phyloP scores from a whole-genome alignment of 2,888 invertebrate species.

The Drosophila formosana region DNA sequence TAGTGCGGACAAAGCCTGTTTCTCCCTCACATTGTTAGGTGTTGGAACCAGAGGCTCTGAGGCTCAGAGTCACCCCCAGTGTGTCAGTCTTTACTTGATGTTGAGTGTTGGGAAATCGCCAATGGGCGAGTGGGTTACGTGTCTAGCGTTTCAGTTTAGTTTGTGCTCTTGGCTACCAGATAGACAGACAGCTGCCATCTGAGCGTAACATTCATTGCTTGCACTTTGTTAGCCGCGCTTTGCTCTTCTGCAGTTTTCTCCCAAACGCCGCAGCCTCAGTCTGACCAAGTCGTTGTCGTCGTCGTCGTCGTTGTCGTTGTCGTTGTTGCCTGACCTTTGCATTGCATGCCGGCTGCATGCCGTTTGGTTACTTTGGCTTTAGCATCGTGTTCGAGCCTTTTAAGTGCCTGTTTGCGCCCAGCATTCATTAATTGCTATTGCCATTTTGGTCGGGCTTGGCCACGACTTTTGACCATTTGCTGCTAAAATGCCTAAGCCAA shows the following conservation, averaged over 20 bases:
- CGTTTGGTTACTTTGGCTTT: slow-evolving; percentile 34
- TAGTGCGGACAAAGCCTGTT: not conserved
- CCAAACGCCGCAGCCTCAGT: slow-evolving; percentile 35
- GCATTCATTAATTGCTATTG: slow-evolving; percentile 72
- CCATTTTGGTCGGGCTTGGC: slow-evolving; percentile 61
- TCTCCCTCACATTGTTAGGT: not conserved
- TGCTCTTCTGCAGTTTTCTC: slow-evolving; percentile 23
- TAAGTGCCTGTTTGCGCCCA: slow-evolving; percentile 51
- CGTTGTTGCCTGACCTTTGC: slow-evolving; percentile 59
- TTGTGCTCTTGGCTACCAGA: slow-evolving; percentile 26
- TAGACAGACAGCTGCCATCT: slow-evolving; percentile 69
- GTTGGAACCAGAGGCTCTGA: slow-evolving; percentile 18
- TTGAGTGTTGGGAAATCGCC: slow-evolving; percentile 59
- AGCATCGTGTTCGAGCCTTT: slow-evolving; percentile 59
- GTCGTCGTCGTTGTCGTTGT: slow-evolving; percentile 20
- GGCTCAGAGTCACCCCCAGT: slow-evolving; percentile 1
- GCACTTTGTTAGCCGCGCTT: slow-evolving; percentile 37
- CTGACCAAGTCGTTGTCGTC: slow-evolving; percentile 30
- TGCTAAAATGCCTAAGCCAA: slow-evolving; percentile 33
- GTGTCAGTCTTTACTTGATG: slow-evolving; percentile 11
- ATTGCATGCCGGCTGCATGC: slow-evolving; percentile 56
- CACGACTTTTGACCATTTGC: slow-evolving; percentile 52
- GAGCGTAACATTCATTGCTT: slow-evolving; percentile 55
- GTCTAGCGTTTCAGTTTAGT: slow-evolving; percentile 41
- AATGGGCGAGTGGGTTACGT: slow-evolving; percentile 48